Percentiles rank a stretch among this genome's conserved stretches.
These are phyloP conservation scores for Pelvicachromis taeniatus DNA, from an alignment of 2,113 vertebrate species.

Conservation along the genomic window DNA sequence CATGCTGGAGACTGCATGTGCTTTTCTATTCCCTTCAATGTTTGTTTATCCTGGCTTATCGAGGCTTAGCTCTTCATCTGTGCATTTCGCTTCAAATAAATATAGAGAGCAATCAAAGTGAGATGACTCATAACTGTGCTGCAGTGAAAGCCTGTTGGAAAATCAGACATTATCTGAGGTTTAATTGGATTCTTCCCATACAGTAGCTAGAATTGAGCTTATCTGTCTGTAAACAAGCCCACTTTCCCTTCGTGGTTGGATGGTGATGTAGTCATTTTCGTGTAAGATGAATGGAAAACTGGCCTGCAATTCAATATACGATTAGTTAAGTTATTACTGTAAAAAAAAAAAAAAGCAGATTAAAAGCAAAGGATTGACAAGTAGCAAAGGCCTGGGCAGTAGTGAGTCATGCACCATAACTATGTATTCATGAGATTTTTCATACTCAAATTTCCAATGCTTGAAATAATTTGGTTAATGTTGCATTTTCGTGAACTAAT, in stretches of 20 bases:
- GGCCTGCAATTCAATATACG: not conserved
- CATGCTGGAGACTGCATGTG: not conserved
- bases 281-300: not conserved
- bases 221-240: not conserved
- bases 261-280: not conserved
- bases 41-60: slow-evolving; percentile 12
- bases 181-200: not conserved
- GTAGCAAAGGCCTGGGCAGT: not conserved
- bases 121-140: slow-evolving; percentile 35
- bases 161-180: slow-evolving; percentile 4
- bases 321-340: not conserved
- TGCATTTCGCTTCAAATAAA: slow-evolving; percentile 6
- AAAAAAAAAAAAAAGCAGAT: not conserved
- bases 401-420: not conserved
- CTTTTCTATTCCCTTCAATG: not conserved
- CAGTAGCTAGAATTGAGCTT: not conserved
- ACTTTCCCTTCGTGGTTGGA: not conserved
- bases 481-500: not conserved
- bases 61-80: slow-evolving; percentile 16
- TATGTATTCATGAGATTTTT: not conserved
- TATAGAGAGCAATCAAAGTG: not conserved
- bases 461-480: not conserved
- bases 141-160: not conserved
- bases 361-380: not conserved
- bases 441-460: not conserved